Evolutionary conservation across 2,888 invertebrate genomes (phyloP).

Genomic region (Caenorhabditis plicata): DNA sequence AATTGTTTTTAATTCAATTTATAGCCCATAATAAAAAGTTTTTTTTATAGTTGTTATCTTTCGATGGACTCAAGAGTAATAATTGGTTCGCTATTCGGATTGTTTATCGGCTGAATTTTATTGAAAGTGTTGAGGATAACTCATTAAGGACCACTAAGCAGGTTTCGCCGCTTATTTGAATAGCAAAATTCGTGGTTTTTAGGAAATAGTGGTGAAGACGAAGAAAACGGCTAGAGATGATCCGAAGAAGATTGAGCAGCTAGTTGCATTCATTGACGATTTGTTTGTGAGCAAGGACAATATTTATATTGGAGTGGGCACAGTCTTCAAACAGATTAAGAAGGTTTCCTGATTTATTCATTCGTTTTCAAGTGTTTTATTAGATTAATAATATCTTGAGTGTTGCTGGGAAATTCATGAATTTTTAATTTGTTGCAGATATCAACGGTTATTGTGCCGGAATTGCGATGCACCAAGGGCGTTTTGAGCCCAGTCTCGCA

Average conservation of each 20-base stretch:
- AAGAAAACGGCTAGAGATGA: slow-evolving; percentile 37
- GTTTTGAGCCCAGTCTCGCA: slow-evolving; percentile 47
- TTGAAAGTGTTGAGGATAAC: slow-evolving; percentile 16
- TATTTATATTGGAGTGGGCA: slow-evolving; percentile 43
- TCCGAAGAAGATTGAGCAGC: slow-evolving; percentile 40
- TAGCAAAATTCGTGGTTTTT: slow-evolving; percentile 7
- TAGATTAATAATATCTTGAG: slow-evolving; percentile 9
- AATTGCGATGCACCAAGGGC: slow-evolving; percentile 44
- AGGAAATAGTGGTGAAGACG: slow-evolving; percentile 52
- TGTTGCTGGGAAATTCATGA: background rate
- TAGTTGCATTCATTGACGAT: slow-evolving; percentile 43
- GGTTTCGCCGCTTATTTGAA: slow-evolving; percentile 7
- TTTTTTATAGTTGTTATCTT: slow-evolving; percentile 58
- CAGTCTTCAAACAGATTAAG: slow-evolving; percentile 47
- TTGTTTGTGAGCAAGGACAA: slow-evolving; percentile 42
- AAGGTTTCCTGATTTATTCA: slow-evolving; percentile 18
- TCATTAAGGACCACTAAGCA: slow-evolving; percentile 38
- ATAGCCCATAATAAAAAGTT: no score
- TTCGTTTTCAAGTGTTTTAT: background rate
- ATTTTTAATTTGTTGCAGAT: slow-evolving; percentile 28
- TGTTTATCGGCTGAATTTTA: slow-evolving; percentile 57
- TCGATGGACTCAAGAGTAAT: slow-evolving; percentile 56
- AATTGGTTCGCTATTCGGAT: slow-evolving; percentile 64
- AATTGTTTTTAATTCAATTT: no score
- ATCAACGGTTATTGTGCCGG: slow-evolving; percentile 54